Base-by-base conservation (phyloP, 2,888 invertebrate genomes). In the Nemotelus pantherinus region DNA sequence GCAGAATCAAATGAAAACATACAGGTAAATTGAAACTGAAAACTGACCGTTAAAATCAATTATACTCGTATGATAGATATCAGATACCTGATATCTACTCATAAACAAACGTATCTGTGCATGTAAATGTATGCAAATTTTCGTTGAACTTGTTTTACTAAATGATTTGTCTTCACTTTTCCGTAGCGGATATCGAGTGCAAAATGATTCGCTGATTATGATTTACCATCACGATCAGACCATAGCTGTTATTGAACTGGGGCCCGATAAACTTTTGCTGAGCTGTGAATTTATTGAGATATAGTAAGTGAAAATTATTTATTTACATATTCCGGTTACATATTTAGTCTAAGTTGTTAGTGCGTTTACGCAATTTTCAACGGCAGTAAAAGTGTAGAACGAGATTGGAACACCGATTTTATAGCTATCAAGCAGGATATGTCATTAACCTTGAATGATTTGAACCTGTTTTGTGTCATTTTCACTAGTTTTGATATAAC, bases 271-370 rank as follows among this genome's bases (percentile, higher is more conserved):
- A 85, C 87, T 92, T 82, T 88, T 94, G 78, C 89, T 93, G 71
- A 92, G 92, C 84, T 95, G 95, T 85, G 93, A 94, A 85, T 89
- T 96, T 82, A 93, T 95, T 84, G 95, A 96, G 90, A 93, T 94
- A 81, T 92, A 92, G 95, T 96, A 88, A 94, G 95, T 93, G 84
- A 5, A 43, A 50, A 63, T n/a, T 70, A 39, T 43, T 53, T 3
- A n/a, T 10, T 58, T 64, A 50, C n/a, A 74, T 43, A 44, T 75
- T 7, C 6, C n/a, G 7, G 47, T 60, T 9, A 60, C n/a, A 43
- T 3, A 72, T 57, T 3, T 3, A 39, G 53, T 53, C 53, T 9
- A 53, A 25, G 25, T 25, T 25, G 25, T 25, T 25, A 25, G 25
- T 25, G 25, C 25, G 25, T 25, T 25, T 25, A 25, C 25, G 25